These are phyloP conservation scores for Pegoplata infirma DNA, from an alignment of 2,888 invertebrate species.

Conservation along the genomic window DNA sequence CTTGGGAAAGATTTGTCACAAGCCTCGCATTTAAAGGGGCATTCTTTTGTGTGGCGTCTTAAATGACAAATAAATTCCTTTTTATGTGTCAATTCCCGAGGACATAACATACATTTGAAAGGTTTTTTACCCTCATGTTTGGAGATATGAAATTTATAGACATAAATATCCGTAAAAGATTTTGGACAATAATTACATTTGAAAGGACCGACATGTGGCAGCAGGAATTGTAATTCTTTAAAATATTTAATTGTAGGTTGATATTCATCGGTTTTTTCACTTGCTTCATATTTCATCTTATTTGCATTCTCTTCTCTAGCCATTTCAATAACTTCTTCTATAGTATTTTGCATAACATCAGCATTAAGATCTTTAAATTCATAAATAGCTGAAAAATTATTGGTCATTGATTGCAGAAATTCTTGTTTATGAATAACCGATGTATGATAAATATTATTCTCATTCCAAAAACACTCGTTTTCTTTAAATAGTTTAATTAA, in stretches of 20 bases:
- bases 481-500: conserved; percentile 44
- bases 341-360: conserved; percentile 40
- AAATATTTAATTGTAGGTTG: conserved; percentile 26
- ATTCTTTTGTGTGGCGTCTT: conserved; percentile 55
- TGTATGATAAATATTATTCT: conserved; percentile 58
- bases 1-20: conserved; percentile 56
- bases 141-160: conserved; percentile 53
- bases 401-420: conserved; percentile 25
- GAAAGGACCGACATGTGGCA: conserved; percentile 54
- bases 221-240: conserved; percentile 42
- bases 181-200: conserved; percentile 40
- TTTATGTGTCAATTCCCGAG: conserved; percentile 48
- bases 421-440: conserved; percentile 43
- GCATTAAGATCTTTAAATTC: conserved; percentile 18
- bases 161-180: conserved; percentile 45
- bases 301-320: conserved; percentile 41
- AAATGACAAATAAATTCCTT: conserved; percentile 56
- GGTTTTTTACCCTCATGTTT: conserved; percentile 54
- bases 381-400: conserved; percentile 10
- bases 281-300: conserved; percentile 12
- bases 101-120: conserved; percentile 55
- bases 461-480: conserved; percentile 60
- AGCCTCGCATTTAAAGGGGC: conserved; percentile 45
- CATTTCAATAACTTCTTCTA: conserved; percentile 48
- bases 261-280: conserved; percentile 5